Evolutionary conservation across 2,797 vertebrate species (phyloP).

Genomic region (Anguilla megastoma): DNA sequence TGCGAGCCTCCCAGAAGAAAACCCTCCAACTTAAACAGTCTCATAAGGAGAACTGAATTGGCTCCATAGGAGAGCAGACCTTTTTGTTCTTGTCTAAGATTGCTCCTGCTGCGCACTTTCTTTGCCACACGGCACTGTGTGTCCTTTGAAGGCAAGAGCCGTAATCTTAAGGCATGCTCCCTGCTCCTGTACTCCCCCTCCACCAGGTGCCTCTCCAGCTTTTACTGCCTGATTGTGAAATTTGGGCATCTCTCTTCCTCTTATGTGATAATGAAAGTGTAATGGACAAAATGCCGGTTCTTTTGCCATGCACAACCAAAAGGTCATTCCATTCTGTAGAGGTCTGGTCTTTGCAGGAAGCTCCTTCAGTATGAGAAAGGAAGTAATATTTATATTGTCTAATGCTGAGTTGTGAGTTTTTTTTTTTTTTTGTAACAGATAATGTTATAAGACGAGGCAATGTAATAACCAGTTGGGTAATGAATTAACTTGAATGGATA

Average conservation of each 20-base stretch:
- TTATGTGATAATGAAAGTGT: slow-evolving; percentile 21
- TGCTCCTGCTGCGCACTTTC: slow-evolving; percentile 53
- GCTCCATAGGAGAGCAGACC: slow-evolving; percentile 49
- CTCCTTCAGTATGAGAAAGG: slow-evolving; percentile 37
- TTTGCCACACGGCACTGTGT: slow-evolving; percentile 38
- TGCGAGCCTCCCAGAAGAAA: slow-evolving; percentile 50
- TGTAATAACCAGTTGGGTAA: not conserved
- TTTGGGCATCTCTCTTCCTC: slow-evolving; percentile 12
- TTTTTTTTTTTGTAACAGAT: not conserved
- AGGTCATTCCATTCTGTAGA: slow-evolving; percentile 21
- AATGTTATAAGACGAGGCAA: not conserved
- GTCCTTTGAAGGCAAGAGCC: slow-evolving; percentile 53
- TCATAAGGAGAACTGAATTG: slow-evolving; percentile 61
- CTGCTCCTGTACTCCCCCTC: slow-evolving; percentile 12
- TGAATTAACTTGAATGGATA: not conserved
- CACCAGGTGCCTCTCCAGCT: not conserved
- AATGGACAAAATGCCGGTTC: not conserved
- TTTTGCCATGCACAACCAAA: not conserved
- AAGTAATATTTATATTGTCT: slow-evolving; percentile 33
- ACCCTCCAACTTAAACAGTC: slow-evolving; percentile 58
- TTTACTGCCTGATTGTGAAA: slow-evolving; percentile 8
- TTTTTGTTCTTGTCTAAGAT: slow-evolving; percentile 49
- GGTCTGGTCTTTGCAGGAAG: slow-evolving; percentile 20
- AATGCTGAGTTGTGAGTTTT: slow-evolving; percentile 44
- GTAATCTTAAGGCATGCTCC: slow-evolving; percentile 4